A percentile compares a stretch with the other conserved stretches of the same genome.
These are phyloP conservation scores for Varanus salvator DNA, from an alignment of 2,113 vertebrate species.

Conservation along the genomic window DNA sequence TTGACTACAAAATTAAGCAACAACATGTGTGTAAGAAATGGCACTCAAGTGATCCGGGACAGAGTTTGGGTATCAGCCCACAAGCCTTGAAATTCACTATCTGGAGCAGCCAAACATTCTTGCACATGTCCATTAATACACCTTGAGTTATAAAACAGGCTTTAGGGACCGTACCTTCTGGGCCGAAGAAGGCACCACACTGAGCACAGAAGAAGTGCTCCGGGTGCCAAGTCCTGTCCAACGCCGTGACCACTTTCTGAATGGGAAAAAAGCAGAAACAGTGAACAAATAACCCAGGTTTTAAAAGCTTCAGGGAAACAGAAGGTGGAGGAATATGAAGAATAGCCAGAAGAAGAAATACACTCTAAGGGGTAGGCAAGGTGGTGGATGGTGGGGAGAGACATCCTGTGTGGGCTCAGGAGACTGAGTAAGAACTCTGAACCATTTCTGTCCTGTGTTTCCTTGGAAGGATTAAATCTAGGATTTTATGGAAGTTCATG, in stretches of 20 bases:
- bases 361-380: background rate
- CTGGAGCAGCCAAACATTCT: too few relatives aligned
- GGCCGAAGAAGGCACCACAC: constrained; percentile 96
- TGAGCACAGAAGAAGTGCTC: constrained; percentile 99
- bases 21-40: background rate
- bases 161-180: constrained; percentile 82
- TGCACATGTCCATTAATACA: too few relatives aligned
- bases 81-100: background rate
- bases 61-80: background rate
- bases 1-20: background rate
- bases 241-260: constrained; percentile 98
- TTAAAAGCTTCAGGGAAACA: background rate
- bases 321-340: background rate
- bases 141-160: background rate
- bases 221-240: constrained; percentile 97
- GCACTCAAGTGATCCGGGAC: background rate
- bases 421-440: background rate
- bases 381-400: background rate
- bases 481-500: background rate
- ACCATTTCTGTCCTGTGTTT: too few relatives aligned
- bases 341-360: background rate
- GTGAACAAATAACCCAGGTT: background rate
- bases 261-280: constrained; percentile 40
- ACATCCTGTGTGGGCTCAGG: background rate
- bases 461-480: background rate